Base-by-base conservation (phyloP, 2,888 invertebrate genomes). In the Drosophila paramelanica region DNA sequence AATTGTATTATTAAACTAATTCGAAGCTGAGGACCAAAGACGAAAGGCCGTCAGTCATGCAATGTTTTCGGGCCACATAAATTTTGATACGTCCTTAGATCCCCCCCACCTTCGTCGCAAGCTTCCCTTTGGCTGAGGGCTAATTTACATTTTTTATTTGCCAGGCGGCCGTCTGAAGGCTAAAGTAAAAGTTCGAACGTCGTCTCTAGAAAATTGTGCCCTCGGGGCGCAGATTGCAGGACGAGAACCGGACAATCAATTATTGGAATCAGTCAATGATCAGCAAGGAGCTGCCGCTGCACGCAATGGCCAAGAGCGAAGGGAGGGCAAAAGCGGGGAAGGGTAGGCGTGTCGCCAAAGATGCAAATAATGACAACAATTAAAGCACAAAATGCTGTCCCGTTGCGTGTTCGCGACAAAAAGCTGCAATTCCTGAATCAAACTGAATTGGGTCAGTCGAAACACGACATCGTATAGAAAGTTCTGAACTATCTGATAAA, bases 1-100 rank as follows among this genome's bases (percentile, higher is more conserved):
- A 88, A 89, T 85, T 85, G 89, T 85, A 73, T 79, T 88, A 89
- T 89, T 89, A 86, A 89, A 89, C 88, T 86, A 89, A 86, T 89
- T 86, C 89, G 47, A 65, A 64, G 11, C n/a, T 47, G 45, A 31
- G 50, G 51, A 11, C 10, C 43, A 49, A 56, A 77, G 86, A 82
- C 86, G 86, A 88, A 82, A 85, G 76, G 73, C 88, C 78, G 79
- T 89, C 85, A 85, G 85, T 87, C 85, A 85, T 89, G 85, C 89
- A 79, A 85, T 76, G 56, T 56, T 70, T 57, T 58, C 43, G 17
- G n/a, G 33, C 23, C 70, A 78, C 70, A 88, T 82, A 73, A 73
- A 88, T 75, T 75, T 67, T 74, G 55, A 59, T 56, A 33, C 38
- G 23, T 45, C 33, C 59, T 39, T 31, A 23, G 33, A 42, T 55